Evolutionary conservation across 2,888 invertebrate genomes (phyloP).

Genomic region (Meiosimyza decipiens): DNA sequence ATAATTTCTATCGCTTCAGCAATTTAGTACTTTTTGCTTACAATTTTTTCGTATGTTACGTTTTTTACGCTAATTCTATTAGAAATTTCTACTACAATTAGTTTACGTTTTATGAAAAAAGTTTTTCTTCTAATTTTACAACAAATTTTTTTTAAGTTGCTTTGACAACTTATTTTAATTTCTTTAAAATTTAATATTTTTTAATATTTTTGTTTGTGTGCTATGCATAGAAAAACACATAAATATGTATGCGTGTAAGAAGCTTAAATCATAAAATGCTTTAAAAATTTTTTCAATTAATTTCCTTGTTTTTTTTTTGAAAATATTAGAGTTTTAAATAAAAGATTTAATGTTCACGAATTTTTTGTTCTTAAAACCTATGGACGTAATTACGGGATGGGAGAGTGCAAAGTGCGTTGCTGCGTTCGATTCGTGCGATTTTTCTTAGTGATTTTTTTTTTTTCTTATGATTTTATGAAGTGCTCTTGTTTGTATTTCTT

Average conservation of each 20-base stretch:
- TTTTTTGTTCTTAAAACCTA: conserved; percentile 61
- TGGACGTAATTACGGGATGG: conserved; percentile 68
- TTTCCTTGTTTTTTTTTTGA: conserved; percentile 43
- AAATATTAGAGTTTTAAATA: conserved; percentile 34
- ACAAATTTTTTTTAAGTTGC: conserved; percentile 33
- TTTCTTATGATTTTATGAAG: conserved; percentile 22
- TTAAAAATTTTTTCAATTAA: not conserved
- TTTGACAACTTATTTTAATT: conserved; percentile 29
- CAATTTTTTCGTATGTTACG: no score
- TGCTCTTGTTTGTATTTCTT: conserved; percentile 18
- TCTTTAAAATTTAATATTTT: conserved; percentile 22
- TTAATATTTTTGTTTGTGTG: conserved; percentile 21
- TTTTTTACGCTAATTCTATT: not conserved
- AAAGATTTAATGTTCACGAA: conserved; percentile 35
- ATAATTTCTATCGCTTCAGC: no score
- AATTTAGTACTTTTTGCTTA: no score
- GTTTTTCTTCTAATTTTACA: not conserved
- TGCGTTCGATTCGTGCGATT: conserved; percentile 48
- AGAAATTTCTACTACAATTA: conserved; percentile 37
- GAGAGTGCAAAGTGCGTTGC: conserved; percentile 66
- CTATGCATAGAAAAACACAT: conserved; percentile 28
- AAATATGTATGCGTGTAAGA: conserved; percentile 17
- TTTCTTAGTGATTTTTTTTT: conserved; percentile 17
- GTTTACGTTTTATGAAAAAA: conserved; percentile 38
- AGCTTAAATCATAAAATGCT: conserved; percentile 13